Conservation (phyloP, 2,113 vertebrate species). For the Neodontobutis hainanensis region DNA sequence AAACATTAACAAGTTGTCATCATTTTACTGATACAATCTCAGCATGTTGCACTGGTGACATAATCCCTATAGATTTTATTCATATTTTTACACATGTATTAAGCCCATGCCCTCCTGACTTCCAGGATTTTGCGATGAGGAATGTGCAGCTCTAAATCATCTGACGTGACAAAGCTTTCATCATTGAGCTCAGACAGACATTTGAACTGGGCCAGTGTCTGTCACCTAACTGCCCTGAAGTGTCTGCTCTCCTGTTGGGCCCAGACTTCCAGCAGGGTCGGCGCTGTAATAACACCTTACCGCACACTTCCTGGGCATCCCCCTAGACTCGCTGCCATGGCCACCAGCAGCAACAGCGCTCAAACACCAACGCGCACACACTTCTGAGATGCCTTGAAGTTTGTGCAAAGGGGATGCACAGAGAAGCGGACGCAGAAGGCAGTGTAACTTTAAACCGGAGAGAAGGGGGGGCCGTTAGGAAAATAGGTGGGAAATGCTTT, state of each 20-base stretch:
- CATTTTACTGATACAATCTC: too few species aligned
- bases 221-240: conserved; percentile 52
- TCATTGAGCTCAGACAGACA: conserved; percentile 55
- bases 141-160: conserved; percentile 26
- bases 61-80: not conserved
- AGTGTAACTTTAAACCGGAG: conserved; percentile 71
- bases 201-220: conserved; percentile 55
- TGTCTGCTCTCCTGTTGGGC: conserved; percentile 47
- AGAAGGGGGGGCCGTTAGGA: conserved; percentile 36
- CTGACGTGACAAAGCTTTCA: conserved; percentile 40
- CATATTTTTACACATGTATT: not conserved
- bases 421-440: conserved; percentile 50
- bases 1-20: too few species aligned
- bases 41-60: not conserved
- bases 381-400: conserved; percentile 57
- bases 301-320: conserved; percentile 62
- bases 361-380: conserved; percentile 64
- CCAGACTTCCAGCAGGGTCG: conserved; percentile 67
- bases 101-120: not conserved
- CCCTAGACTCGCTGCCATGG: conserved; percentile 60
- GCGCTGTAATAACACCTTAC: conserved; percentile 55
- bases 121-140: conserved; percentile 6
- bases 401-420: conserved; percentile 39
- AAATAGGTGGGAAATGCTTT: conserved; percentile 73
- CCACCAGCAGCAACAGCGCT: conserved; percentile 65